These are phyloP conservation scores for Calliopum simillimum DNA, from an alignment of 2,888 invertebrate species.

Conservation along the genomic window DNA sequence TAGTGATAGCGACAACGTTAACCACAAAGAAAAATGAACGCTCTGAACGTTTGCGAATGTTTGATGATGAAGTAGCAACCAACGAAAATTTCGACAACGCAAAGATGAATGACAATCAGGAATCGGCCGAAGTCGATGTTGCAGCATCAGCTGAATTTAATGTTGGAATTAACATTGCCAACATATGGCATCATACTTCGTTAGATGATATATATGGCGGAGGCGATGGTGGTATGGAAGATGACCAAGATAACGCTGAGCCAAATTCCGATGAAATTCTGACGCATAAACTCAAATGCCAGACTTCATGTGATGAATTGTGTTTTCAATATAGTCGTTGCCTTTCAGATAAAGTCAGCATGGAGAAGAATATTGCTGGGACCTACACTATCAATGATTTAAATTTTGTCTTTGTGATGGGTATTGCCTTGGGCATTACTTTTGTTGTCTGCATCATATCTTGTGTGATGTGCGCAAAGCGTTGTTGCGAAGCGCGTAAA, in stretches of 20 bases:
- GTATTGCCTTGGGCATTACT: constrained; percentile 57
- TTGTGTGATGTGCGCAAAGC: constrained; percentile 57
- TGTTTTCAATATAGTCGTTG: no score
- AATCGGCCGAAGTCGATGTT: not conserved
- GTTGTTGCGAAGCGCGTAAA: constrained; percentile 49
- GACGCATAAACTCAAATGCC: no score
- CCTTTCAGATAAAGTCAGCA: not conserved
- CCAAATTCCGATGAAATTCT: no score
- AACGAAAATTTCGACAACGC: no score
- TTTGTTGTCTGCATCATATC: constrained; percentile 55
- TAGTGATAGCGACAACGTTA: not conserved
- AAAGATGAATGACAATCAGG: no score
- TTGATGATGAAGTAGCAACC: constrained; percentile 13
- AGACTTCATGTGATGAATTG: no score
- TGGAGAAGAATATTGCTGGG: constrained; percentile 32
- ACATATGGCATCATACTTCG: constrained; percentile 45
- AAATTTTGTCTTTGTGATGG: constrained; percentile 58
- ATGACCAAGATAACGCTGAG: constrained; percentile 38
- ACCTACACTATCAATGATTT: constrained; percentile 53
- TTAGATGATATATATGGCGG: constrained; percentile 40
- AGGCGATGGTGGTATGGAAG: constrained; percentile 25
- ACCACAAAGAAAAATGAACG: constrained; percentile 37
- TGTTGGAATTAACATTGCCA: constrained; percentile 33
- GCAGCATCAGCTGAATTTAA: not conserved
- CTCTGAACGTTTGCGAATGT: constrained; percentile 58